Conservation (phyloP, 2,113 vertebrate genomes). For the Marmota flaviventris region DNA sequence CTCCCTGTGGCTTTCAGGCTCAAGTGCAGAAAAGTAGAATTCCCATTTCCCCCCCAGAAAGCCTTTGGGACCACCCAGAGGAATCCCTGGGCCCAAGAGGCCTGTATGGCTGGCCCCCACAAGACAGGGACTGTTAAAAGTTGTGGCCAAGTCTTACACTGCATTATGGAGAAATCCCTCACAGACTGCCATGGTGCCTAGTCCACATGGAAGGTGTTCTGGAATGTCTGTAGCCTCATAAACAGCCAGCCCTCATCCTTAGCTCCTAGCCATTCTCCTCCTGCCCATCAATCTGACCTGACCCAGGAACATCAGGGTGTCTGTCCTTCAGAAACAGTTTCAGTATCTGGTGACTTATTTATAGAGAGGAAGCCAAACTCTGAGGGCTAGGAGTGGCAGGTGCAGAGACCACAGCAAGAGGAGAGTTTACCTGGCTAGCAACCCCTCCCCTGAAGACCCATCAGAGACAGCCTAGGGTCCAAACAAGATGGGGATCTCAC, state of each 20-base stretch:
- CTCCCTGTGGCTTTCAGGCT: not conserved
- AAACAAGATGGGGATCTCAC: not conserved
- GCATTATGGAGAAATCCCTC: not conserved
- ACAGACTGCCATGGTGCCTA: not conserved
- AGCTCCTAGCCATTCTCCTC: not conserved
- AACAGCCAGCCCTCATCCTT: not conserved
- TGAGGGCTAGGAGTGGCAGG: not conserved
- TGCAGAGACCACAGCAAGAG: not conserved
- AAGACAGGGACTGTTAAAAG: not conserved
- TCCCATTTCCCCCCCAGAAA: too few relatives aligned
- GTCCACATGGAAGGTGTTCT: not conserved
- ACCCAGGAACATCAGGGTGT: not conserved
- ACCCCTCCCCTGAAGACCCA: not conserved
- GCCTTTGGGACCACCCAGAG: not conserved
- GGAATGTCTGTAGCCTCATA: not conserved
- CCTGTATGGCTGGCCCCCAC: not conserved
- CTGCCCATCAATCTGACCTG: not conserved
- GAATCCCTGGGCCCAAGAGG: not conserved
- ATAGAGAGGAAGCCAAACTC: not conserved
- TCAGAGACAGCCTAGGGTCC: not conserved
- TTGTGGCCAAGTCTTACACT: not conserved
- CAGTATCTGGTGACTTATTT: not conserved
- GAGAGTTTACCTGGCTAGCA: not conserved
- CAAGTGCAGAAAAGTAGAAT: not conserved
- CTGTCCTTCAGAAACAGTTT: not conserved